Base-by-base conservation (phyloP, 2,888 invertebrate genomes). In the Meganola albula region DNA sequence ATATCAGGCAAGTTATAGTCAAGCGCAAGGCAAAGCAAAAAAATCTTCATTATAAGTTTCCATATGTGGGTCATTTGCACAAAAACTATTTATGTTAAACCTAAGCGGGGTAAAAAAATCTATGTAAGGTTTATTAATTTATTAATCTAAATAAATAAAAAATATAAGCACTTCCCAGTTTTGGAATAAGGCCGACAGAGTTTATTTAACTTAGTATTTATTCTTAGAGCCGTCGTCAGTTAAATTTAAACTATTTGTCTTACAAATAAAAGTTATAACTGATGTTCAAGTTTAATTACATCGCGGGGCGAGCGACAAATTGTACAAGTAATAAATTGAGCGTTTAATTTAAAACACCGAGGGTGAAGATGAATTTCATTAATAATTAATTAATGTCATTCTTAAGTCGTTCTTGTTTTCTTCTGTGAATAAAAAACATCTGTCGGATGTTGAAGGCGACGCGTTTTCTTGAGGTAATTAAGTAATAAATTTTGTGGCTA, bases 331-430 rank as follows among this genome's bases (percentile, higher is more conserved):
- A 85, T 83, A 85, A 85, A 85, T 85, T 77, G 75, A 68, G 62
- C 71, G 60, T 78, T 82, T 74, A 83, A 83, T 78, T 85, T 83
- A 83, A 83, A 83, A 76, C 78, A 67, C 53, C 58, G 76, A 74
- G 84, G 84, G 85, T 74, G 84, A 82, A 85, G 85, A 85, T 83
- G 84, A 83, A 85, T 85, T 85, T 84, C 85, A 85, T 84, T 85
- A 84, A 85, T 85, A 84, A 84, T 84, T 85, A 85, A 85, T 85
- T 85, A 85, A 85, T 85, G 85, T 85, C 85, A 85, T 85, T 82
- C 85, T 85, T 84, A 79, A 79, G 73, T 68, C 71, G 80, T 82
- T 82, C 63, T 79, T 83, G 84, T 84, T 85, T 84, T 82, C 75
- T 72, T 53, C 68, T 68, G 44, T 65, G 80, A 69, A 80, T 84